phyloP scores from a whole-genome alignment of 2,113 vertebrate genomes.

The Copsychus sechellarum region DNA sequence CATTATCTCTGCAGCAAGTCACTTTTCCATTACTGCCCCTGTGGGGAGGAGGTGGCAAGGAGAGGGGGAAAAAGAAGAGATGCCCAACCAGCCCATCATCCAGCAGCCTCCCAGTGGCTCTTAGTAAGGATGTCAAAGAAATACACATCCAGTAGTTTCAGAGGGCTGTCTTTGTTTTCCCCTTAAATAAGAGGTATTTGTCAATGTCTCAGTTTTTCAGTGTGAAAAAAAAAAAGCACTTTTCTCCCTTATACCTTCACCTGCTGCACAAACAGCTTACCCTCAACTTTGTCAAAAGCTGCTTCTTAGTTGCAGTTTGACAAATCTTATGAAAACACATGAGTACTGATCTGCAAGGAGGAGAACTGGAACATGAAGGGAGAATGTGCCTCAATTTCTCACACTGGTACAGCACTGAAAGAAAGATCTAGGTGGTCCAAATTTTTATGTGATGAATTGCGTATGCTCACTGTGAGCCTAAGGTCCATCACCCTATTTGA shows the following conservation, averaged over 20 bases:
- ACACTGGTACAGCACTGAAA: neutral
- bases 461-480: neutral
- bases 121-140: neutral
- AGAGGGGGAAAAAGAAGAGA: neutral
- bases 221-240: neutral
- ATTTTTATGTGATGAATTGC: neutral
- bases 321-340: neutral
- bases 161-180: neutral
- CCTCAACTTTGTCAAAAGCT: neutral
- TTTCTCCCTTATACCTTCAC: neutral
- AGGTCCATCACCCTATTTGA: neutral
- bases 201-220: neutral
- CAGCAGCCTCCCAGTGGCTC: neutral
- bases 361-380: neutral
- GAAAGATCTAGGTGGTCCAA: neutral
- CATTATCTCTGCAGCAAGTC: constrained; percentile 50
- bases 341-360: neutral
- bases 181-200: neutral
- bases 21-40: constrained; percentile 43
- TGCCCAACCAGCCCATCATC: neutral
- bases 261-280: neutral
- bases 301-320: neutral
- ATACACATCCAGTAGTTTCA: neutral
- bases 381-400: neutral
- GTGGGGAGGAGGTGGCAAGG: constrained; percentile 23